phyloP scores from a whole-genome alignment of 2,888 invertebrate species.

The Dysmachus trigonus region DNA sequence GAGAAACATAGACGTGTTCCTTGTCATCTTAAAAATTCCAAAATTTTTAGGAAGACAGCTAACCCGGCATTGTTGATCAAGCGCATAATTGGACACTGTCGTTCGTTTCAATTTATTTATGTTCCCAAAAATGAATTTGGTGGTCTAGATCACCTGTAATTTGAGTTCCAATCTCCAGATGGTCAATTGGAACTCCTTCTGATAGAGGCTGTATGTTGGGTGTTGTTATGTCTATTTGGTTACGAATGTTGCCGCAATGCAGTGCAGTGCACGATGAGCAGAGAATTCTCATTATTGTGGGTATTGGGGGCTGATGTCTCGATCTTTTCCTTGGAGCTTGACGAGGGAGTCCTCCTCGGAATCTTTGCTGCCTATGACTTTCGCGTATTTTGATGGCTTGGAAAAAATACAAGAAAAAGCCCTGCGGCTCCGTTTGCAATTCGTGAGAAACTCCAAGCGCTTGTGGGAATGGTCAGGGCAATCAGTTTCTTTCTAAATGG shows the following conservation, averaged over 20 bases:
- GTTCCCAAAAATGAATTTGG: not conserved
- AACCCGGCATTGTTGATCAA: not conserved
- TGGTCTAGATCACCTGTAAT: conserved; percentile 25
- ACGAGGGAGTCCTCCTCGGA: not conserved
- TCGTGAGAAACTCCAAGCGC: conserved; percentile 6
- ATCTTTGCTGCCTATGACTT: not conserved
- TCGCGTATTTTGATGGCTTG: conserved; percentile 5
- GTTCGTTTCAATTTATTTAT: conserved; percentile 17
- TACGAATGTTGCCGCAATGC: not conserved
- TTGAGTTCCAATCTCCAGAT: not conserved
- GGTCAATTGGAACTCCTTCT: conserved; percentile 7
- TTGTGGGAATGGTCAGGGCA: conserved; percentile 16
- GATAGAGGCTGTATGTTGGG: not conserved
- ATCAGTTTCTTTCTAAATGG: conserved; percentile 29
- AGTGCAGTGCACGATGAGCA: not conserved
- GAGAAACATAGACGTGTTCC: conserved; percentile 13
- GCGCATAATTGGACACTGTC: not conserved
- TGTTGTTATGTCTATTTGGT: not conserved
- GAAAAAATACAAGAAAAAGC: not conserved
- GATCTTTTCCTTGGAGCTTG: not conserved
- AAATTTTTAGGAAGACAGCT: not conserved
- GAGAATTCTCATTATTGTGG: not conserved
- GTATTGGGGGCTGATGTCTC: not conserved
- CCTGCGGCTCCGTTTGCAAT: conserved; percentile 2
- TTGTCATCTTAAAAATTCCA: conserved; percentile 9